Base-by-base conservation (phyloP, 2,797 vertebrate genomes). In the Atherinosoma microstoma region DNA sequence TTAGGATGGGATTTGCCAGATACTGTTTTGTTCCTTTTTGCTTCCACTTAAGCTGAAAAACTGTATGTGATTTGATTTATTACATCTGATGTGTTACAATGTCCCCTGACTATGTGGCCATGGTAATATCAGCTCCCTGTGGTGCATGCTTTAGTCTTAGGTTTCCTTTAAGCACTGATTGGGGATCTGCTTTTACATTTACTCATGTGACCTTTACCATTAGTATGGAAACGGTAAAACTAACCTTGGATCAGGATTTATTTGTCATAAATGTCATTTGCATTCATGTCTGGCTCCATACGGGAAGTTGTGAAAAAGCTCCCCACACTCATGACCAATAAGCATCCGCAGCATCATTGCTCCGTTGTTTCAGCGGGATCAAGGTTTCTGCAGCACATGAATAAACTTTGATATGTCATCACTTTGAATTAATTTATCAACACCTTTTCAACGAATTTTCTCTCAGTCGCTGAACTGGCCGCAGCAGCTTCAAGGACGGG, bases 381-480 rank as follows among this genome's bases (percentile, higher is more conserved):
- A 59, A 67, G 67, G 63, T 73, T 32, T 4, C 24, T 64, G 32
- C 3, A 22, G 61, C 65, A n/a, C 22, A 47, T 79, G 67, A 70
- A 80, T 77, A 49, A 74, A 38, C 70, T 63, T 83, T 79, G 63
- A 77, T 64, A 68, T 82, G 73, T 86, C 61, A 67, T 72, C 73
- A 66, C 63, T 67, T 83, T 10, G 12, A 9, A 42, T 75, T 57
- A 62, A 69, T 77, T 67, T 58, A 67, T 84, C 68, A 40, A 30
- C 66, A 60, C 32, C 47, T 68, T 83, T 74, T 86, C 47, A 70
- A n/a, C 58, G 59, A 0, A 0, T 2, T 76, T 74, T 75, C 64
- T 63, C 57, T 58, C 62, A 60, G 12, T 40, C 12, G 56, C 10
- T 49, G 58, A 76, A 82, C 24, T 73, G 47, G 32, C 40, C 15